Base-by-base conservation (phyloP, 2,888 invertebrate genomes). In the Lymantria dispar region DNA sequence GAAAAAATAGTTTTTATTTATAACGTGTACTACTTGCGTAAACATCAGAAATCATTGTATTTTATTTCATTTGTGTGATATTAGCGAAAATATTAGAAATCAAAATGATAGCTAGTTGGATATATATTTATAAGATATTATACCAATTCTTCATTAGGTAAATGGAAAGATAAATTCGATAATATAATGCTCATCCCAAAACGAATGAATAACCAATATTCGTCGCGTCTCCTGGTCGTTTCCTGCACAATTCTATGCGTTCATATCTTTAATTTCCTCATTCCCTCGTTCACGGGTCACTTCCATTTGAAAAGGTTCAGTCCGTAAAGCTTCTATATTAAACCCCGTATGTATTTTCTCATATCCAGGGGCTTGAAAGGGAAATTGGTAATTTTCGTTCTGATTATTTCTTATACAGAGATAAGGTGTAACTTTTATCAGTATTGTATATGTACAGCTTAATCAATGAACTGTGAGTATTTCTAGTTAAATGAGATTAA, bases 201-300 rank as follows among this genome's bases (percentile, higher is more conserved):
- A 39, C 43, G 46, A 43, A 29, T 43, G 41, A 43, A 43, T 13
- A 43, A 43, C 47, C 53, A 50, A 56, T 58, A 56, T 57, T 57
- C 57, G 56, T 42, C 47, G 43, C 49, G 48, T 38, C 52, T 50
- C 60, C 50, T 58, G 47, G 43, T 61, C 64, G 63, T 65, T 66
- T 62, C 62, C 63, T 48, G 47, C 52, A 61, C 68, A 66, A 70
- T 76, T 75, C 64, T 52, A 56, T 48, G 62, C 74, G 71, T 69
- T 72, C 71, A 75, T 66, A 72, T 72, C 71, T 74, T 70, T 75
- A 76, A 76, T 75, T 76, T 72, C 70, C 72, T 64, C 69, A 70
- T 72, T 65, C 50, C 50, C 43, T 43, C 70, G 69, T 70, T 65
- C 66, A 56, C 62, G 62, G 66, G 61, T 62, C 68, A 70, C 63